These are phyloP conservation scores for Parnassius orleans DNA, from an alignment of 2,888 invertebrate species.

Conservation along the genomic window DNA sequence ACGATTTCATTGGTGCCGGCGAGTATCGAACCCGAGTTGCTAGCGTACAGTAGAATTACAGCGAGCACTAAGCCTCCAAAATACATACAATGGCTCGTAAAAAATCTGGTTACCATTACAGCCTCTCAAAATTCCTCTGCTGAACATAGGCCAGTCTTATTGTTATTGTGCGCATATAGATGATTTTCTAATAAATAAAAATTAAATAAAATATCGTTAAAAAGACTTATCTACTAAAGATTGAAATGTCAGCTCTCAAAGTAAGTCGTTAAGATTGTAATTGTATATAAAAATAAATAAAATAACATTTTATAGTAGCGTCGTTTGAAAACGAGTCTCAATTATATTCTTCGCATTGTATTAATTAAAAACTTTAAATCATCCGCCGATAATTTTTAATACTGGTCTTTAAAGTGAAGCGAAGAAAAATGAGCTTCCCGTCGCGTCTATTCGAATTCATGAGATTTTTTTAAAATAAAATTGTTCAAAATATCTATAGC, in stretches of 20 bases:
- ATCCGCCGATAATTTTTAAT: background rate
- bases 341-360: background rate
- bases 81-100: no score
- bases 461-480: no score
- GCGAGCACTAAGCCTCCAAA: no score
- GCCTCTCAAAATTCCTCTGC: no score
- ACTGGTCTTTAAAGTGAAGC: background rate
- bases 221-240: conserved; percentile 11
- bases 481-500: no score
- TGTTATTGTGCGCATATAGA: no score
- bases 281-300: conserved; percentile 6
- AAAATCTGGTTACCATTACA: no score
- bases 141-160: no score
- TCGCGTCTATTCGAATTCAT: no score
- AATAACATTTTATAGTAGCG: conserved; percentile 9
- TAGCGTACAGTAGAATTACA: no score
- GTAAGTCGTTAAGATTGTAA: background rate
- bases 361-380: conserved; percentile 18
- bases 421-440: background rate
- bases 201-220: conserved; percentile 17
- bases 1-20: no score
- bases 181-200: conserved; percentile 7
- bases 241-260: conserved; percentile 17
- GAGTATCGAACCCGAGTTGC: no score
- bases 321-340: conserved; percentile 8